Base-by-base conservation (phyloP, 2,797 vertebrate species). In the Sciurus vulgaris region DNA sequence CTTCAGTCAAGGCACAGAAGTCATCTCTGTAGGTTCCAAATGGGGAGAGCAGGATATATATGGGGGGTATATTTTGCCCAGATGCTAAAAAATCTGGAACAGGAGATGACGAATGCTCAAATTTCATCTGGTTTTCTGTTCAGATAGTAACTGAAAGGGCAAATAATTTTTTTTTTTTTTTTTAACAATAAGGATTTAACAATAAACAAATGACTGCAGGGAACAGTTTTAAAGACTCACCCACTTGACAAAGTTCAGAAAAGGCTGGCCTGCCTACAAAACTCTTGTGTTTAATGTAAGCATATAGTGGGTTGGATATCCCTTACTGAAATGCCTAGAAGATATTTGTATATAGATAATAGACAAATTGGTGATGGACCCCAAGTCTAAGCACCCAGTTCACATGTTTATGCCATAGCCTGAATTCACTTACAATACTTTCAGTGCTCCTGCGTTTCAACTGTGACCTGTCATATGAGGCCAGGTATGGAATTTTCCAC, bases 131-230 rank as follows among this genome's bases (percentile, higher is more conserved):
- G 91, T 17, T 78, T 93, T 92, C 69, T 13, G 2, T 79, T 44
- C 30, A 35, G 88, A 90, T 92, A 81, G 67, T 78, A 41, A 89
- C 86, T 91, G 26, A 59, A 89, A 92, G 79, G 47, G 38, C 79
- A 96, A 95, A 51, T 72, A 59, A 89, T 95, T 38, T 81, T 72
- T 26, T 61, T 28, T 69, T 86, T 95, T 38, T 81, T 72, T 26
- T 61, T 28, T 69, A 49, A 77, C 28, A 86, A 20, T 9, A 65
- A 61, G 51, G 91, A 73, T 54, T 49, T 93, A 92, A 74, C 81
- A 30, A 13, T 81, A 61, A 61, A 13, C 41, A 69, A 77, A 11
- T 51, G 81, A 15, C 13, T 44, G n/a, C 26, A 59, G 83, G 59
- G 13, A 73, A 73, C 30, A 44, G 13, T 59, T 78, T 87, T 15